Conservation (phyloP, 2,113 vertebrate species). For the Holacanthus passer region DNA sequence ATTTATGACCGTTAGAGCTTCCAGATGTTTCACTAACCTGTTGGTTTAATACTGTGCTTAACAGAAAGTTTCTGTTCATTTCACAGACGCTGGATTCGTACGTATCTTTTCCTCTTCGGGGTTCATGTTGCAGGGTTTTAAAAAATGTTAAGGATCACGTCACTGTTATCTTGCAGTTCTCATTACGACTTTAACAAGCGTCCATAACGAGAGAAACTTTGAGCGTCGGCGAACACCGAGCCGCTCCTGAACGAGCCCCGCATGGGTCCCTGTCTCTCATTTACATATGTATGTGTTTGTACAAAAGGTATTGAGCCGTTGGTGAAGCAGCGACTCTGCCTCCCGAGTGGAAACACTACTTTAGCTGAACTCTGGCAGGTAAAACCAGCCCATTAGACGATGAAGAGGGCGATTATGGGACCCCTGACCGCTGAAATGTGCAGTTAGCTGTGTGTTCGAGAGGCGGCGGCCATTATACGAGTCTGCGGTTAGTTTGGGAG, state of each 20-base stretch:
- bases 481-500: constrained; percentile 1
- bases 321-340: constrained; percentile 25
- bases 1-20: neutral
- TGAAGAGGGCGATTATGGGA: constrained; percentile 42
- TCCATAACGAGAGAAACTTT: constrained; percentile 15
- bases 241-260: constrained; percentile 29
- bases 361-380: constrained; percentile 52
- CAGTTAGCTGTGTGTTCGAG: constrained; percentile 34
- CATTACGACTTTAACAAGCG: constrained; percentile 21
- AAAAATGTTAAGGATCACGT: neutral
- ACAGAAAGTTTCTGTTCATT: neutral
- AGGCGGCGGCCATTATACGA: neutral
- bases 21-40: neutral
- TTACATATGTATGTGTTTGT: constrained; percentile 62
- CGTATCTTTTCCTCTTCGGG: neutral
- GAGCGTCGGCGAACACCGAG: neutral
- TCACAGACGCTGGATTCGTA: no score
- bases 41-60: neutral
- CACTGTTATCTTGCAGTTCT: neutral
- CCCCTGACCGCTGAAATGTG: constrained; percentile 41
- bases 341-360: constrained; percentile 45
- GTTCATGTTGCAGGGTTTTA: neutral
- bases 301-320: constrained; percentile 37
- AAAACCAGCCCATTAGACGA: constrained; percentile 47
- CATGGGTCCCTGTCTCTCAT: constrained; percentile 38